Base-by-base conservation (phyloP, 2,797 vertebrate species). In the Coregonus suidteri region DNA sequence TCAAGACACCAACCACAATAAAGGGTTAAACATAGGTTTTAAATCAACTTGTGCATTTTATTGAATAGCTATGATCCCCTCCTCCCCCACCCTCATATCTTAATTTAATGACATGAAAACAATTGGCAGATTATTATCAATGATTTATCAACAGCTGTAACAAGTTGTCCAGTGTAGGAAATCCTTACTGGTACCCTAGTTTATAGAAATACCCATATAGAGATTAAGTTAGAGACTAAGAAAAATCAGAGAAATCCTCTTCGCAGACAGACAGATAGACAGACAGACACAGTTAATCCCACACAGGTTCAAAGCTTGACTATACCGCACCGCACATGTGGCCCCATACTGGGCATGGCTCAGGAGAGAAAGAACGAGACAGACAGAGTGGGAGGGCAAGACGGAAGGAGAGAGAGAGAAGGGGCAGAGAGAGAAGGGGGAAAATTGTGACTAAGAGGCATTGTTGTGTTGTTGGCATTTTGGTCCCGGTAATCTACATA, bases 261-360 rank as follows among this genome's bases (percentile, higher is more conserved):
- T 47, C 41, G 65, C 74, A 71, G 56, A 75, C 52, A 77, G 73
- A 73, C 88, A 91, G 89, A 81, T 88, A 88, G 89, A 91, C 88
- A 91, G 89, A 81, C 89, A 88, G 89, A 91, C 88, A 90, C 53
- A 37, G 82, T 87, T 92, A 92, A 94, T 91, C 87, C 83, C 84
- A 83, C 81, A 84, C 82, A 89, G 85, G 88, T 93, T 92, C 84
- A 91, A 92, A 92, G 88, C 89, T 70, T 72, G 9, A 68, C 75
- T 76, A 76, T 18, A 68, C 66, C 4, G 56, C n/a, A 20, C 74
- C 6, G 70, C 84, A 93, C 93, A 94, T 94, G 91, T 94, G 93
- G 90, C 85, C 83, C 85, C 89, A 94, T 93, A 90, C 88, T 92
- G 91, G 85, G 78, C 70, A 88, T 83, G 88, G 79, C 85, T 80